Evolutionary conservation across 2,113 vertebrate species (phyloP).

Genomic region (Delphinus delphis): DNA sequence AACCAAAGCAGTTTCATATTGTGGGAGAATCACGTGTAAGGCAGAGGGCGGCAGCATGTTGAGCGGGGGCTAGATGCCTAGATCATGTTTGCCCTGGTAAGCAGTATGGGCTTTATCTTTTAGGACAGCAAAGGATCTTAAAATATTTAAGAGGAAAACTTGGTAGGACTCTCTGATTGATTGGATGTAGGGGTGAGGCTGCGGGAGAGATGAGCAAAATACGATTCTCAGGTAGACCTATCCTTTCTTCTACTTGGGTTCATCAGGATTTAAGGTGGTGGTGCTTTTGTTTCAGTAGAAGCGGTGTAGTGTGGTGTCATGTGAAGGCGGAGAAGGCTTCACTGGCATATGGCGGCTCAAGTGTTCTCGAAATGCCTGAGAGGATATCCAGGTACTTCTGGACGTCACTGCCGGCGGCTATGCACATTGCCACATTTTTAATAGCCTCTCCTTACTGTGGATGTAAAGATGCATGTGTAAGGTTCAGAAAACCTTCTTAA

Average conservation of each 20-base stretch:
- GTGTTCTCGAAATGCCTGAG: neutral
- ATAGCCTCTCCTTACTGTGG: neutral
- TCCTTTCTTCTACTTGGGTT: neutral
- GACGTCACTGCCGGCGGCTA: neutral
- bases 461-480: neutral
- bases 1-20: neutral
- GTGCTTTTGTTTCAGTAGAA: neutral
- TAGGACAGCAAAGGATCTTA: neutral
- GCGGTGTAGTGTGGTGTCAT: accelerated
- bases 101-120: neutral
- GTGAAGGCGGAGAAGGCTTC: neutral
- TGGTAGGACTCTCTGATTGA: neutral
- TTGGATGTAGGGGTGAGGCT: neutral
- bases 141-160: constrained; percentile 31
- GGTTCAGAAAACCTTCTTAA: neutral
- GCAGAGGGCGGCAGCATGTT: neutral
- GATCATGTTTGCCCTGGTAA: neutral
- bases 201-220: neutral
- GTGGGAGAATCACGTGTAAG: neutral
- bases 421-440: neutral
- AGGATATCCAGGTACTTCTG: neutral
- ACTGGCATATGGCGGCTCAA: neutral
- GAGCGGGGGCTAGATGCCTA: neutral
- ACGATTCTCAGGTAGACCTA: neutral
- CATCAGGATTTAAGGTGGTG: neutral